Base-by-base conservation (phyloP, 2,888 invertebrate species). In the Crepidodera aurea region DNA sequence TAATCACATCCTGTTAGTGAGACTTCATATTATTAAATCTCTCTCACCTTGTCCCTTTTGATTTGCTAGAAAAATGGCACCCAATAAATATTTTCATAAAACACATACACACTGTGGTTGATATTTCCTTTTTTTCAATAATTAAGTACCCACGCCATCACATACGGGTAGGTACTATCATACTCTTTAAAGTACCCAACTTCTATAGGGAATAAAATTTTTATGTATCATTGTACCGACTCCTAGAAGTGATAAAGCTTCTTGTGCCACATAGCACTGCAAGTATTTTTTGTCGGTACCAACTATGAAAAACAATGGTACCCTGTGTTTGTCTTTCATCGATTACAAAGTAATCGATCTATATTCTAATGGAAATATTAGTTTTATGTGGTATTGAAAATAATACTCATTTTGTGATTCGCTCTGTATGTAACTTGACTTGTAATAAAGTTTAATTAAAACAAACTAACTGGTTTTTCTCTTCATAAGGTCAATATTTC, bases 171-270 rank as follows among this genome's bases (percentile, higher is more conserved):
- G 48, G 48, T 50, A 40, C 40, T 40, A 40, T 10, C 10, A 18
- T 40, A 18, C 8, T 18, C 1, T 40, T 40, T 40, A 40, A 51
- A 15, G 22, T 51, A 51, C 51, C 16, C 8, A 39, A 25, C 15
- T 39, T 39, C 22, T 51, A 51, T 53, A 27, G 53, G 12, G 19
- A 42, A 54, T 51, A 42, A 51, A 61, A 50, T 22, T 40, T 55
- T 61, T 61, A 61, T 51, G 51, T 51, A 42, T 56, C 55, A 61
- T 61, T 61, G 61, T 61, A 42, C 37, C 18, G 27, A 13, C 55
- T 61, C 55, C 16, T 56, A 37, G 61, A 61, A 61, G 25, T 25
- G 40, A 61, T 61, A 27, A 51, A 53, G 16, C 40, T 15, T 27
- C 39, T 39, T n/a, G 37, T 40, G 18, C 18, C 37, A 19, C 32